Evolutionary conservation across 2,888 invertebrate genomes (phyloP), one percentile per base, ranked within the genome.

Genomic region (Volucella bombylans): DNA sequence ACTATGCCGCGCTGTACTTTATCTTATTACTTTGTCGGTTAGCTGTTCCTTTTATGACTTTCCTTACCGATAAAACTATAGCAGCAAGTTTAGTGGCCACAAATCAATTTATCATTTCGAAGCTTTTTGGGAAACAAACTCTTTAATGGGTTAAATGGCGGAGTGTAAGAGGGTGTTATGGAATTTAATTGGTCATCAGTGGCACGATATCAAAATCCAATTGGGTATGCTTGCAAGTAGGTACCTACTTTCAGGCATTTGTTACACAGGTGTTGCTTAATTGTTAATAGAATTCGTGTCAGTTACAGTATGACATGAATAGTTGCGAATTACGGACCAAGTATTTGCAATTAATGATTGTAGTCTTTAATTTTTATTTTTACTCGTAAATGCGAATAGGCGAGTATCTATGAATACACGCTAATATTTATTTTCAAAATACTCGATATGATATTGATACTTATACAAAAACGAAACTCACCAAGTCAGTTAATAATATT

Each of bases 71-170:
- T 55, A 64, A 50, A 23, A 38, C 43, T 43, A 4, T 14, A 45
- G 69, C 49, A 62, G 62, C 61, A 74, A 15, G 49, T 12, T 45
- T 14, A 54, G 54, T 62, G 62, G 69, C n/a, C 83, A 54, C 71
- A 74, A 80, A 80, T 80, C 83, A 83, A 83, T 83, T 80, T 83
- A 79, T 83, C 71, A 83, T 71, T 65, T 50, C 50, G 57, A 71
- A 83, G 82, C 79, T 79, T 83, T 77, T 72, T 54, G 55, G 65
- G 65, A 67, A 81, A 54, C 50, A 45, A 76, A 39, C 69, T 50
- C 47, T 64, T 65, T 69, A 76, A 65, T 71, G 64, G 62, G 69
- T 55, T 62, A 45, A 55, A 14, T 55, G 6, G 31, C 10, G 49
- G 54, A 18, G 61, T 52, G 38, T 49, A n/a, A 45, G n/a, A 39